Evolutionary conservation across 2,113 vertebrate species (phyloP).

Genomic region (Crotophaga sulcirostris): DNA sequence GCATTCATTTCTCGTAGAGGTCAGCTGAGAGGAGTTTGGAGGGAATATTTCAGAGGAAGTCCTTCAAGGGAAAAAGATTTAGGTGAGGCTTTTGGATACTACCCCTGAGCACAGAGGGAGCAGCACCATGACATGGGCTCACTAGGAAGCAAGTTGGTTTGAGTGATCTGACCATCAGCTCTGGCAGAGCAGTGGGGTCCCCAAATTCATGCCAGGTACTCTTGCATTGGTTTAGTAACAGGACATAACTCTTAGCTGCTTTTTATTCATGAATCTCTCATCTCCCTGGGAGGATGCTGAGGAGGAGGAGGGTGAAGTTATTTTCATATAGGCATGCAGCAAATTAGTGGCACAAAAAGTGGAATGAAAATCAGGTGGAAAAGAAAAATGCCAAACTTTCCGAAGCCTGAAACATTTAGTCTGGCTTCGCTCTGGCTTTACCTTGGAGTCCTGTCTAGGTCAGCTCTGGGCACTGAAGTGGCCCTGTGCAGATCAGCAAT

Average conservation of each 20-base stretch:
- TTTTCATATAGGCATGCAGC: background rate
- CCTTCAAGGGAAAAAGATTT: slow-evolving; percentile 75
- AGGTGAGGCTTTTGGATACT: background rate
- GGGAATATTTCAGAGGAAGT: slow-evolving; percentile 91
- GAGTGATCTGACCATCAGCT: background rate
- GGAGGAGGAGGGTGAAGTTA: background rate
- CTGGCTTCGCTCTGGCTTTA: background rate
- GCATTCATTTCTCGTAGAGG: slow-evolving; percentile 86
- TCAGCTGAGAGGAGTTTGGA: slow-evolving; percentile 84
- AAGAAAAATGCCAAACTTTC: background rate
- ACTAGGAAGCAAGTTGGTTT: background rate
- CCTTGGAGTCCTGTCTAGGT: background rate
- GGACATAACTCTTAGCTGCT: background rate
- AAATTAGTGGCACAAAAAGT: background rate
- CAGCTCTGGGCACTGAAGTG: background rate
- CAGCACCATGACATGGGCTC: background rate
- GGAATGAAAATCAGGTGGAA: background rate
- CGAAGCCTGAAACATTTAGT: background rate
- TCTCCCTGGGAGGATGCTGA: background rate
- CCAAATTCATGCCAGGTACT: too few relatives aligned
- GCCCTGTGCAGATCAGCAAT: background rate
- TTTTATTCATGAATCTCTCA: background rate
- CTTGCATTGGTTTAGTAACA: background rate
- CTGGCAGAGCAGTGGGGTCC: background rate
- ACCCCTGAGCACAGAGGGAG: background rate